Evolutionary conservation across 2,113 vertebrate species (phyloP), one percentile per base, ranked within the genome.

Genomic region (Pipa parva): DNA sequence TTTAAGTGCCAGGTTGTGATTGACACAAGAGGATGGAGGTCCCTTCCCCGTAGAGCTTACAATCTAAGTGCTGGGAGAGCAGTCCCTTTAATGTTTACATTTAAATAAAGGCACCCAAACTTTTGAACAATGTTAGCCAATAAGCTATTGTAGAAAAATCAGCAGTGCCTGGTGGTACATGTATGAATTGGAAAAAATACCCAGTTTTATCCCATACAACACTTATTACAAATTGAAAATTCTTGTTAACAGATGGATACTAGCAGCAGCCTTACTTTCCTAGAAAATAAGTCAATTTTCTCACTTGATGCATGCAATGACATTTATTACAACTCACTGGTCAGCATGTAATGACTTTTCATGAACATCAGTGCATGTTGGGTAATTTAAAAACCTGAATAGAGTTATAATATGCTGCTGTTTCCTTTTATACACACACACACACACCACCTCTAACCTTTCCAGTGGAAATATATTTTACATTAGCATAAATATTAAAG

Each of bases 401-500:
- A 48, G 45, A 50, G 55, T 49, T 42, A 42, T 13, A 42, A 25
- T 6, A 51, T 68, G 45, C 37, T 28, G 49, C 24, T 69, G 76
- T 82, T 87, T 83, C 80, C 82, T 77, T n/a, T n/a, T n/a, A n/a
- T n/a, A n/a, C n/a, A n/a, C n/a, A 77, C 73, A 76, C 73, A 63
- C 71, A 63, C 71, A 72, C 28, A 71, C 84, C 81, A 87, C 82
- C 84, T 80, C 75, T 88, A 86, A 88, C 84, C 86, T 88, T 78
- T 87, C 81, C 80, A 81, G 81, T 83, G 80, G 81, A 72, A 83
- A 86, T 78, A 80, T 84, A 83, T 85, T 80, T 81, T 71, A 71
- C 66, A 89, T 90, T 89, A 87, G 83, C 88, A 90, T 89, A 86
- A 89, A 85, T 88, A 88, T 87, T 86, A 88, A 85, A 80, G 80